Evolutionary conservation across 1,140 invertebrate genomes (phyloP).

Genomic region (Drosophila willistoni): DNA sequence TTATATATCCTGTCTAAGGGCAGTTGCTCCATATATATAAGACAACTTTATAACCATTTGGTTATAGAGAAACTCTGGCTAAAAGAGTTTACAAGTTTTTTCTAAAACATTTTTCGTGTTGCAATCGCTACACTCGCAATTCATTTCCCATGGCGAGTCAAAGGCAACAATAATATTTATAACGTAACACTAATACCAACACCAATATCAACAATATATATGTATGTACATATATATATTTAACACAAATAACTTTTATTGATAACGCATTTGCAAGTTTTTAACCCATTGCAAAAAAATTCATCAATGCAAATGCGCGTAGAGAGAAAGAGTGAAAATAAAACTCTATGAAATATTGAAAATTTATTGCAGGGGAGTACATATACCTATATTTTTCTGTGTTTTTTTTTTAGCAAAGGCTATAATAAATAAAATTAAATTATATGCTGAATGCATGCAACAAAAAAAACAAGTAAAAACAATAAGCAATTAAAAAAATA

Average conservation of each 20-base stretch:
- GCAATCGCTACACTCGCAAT: conserved; percentile 31
- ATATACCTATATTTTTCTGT: conserved; percentile 29
- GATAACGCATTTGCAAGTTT: conserved; percentile 70
- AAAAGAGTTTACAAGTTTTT: background rate
- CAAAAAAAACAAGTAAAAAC: conserved; percentile 43
- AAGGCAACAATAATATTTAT: background rate
- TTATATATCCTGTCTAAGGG: too few relatives aligned
- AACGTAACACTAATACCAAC: conserved; percentile 17
- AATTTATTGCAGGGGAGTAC: conserved; percentile 60
- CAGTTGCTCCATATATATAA: too few relatives aligned
- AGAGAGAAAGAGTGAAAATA: conserved; percentile 32
- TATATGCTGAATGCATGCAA: conserved; percentile 56
- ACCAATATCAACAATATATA: conserved; percentile 42
- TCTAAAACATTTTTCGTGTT: background rate
- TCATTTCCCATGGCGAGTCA: conserved; percentile 30
- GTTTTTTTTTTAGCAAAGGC: conserved; percentile 26
- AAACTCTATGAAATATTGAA: conserved; percentile 53
- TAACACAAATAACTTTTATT: conserved; percentile 62
- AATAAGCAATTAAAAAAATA: conserved; percentile 73
- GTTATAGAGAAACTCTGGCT: background rate
- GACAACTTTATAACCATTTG: background rate
- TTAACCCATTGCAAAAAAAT: background rate
- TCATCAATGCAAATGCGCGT: conserved; percentile 41
- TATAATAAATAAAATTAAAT: conserved; percentile 79
- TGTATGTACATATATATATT: background rate